These are phyloP conservation scores for Tenualosa thibaudeaui DNA, from an alignment of 2,797 vertebrate genomes.

Conservation along the genomic window DNA sequence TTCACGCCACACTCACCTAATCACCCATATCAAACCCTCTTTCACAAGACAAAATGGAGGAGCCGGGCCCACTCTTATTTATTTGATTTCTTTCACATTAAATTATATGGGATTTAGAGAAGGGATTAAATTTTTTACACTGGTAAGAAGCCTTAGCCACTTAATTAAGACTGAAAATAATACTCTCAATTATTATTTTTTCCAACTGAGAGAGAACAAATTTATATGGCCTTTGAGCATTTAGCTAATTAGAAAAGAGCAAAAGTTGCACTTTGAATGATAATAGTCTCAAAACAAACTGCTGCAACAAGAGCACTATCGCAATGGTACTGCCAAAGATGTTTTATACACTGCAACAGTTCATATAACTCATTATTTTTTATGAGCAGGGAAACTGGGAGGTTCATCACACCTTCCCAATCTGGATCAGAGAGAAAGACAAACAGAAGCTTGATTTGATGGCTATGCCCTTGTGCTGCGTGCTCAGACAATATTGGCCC, in stretches of 20 bases:
- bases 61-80: conserved; percentile 65
- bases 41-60: conserved; percentile 59
- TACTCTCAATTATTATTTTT: conserved; percentile 65
- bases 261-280: conserved; percentile 55
- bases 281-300: conserved; percentile 51
- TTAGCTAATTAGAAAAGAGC: conserved; percentile 62
- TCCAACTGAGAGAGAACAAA: conserved; percentile 52
- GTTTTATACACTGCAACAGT: not conserved
- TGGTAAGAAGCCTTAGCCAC: conserved; percentile 72
- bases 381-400: not conserved
- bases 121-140: conserved; percentile 75
- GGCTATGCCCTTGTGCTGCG: not conserved
- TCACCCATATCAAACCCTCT: conserved; percentile 75
- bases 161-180: conserved; percentile 78
- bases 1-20: conserved; percentile 74
- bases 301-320: not conserved
- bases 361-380: not conserved
- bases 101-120: conserved; percentile 78
- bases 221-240: conserved; percentile 61
- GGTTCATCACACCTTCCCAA: not conserved
- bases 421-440: not conserved
- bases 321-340: not conserved
- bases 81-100: conserved; percentile 77
- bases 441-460: conserved; percentile 8
- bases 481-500: not conserved